Conservation (phyloP, 2,888 invertebrate species). For the Esperia sulphurella region DNA sequence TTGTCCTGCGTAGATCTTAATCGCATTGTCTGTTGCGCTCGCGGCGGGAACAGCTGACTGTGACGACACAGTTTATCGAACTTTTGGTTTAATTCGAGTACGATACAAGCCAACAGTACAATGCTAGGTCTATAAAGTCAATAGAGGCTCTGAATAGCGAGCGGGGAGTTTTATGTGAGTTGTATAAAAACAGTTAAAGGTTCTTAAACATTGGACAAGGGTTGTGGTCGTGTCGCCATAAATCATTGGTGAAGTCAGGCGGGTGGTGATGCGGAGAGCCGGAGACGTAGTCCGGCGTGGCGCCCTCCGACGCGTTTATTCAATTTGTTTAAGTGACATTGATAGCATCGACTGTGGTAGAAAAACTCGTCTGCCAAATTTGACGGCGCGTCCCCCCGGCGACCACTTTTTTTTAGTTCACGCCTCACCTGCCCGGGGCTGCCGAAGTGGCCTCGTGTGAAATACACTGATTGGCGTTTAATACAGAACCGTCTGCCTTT, state of each 20-base stretch:
- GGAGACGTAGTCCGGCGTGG: constrained; percentile 30
- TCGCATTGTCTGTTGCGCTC: constrained; percentile 79
- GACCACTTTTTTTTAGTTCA: constrained; percentile 62
- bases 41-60: constrained; percentile 75
- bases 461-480: constrained; percentile 67
- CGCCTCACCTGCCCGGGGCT: constrained; percentile 61
- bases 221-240: constrained; percentile 1
- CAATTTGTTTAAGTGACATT: constrained; percentile 79
- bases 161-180: constrained; percentile 5
- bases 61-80: constrained; percentile 66
- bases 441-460: constrained; percentile 50
- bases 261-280: constrained; percentile 28
- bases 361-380: constrained; percentile 70
- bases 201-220: constrained; percentile 1
- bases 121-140: constrained; percentile 4
- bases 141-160: constrained; percentile 1
- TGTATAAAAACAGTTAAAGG: constrained; percentile 11
- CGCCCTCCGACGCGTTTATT: constrained; percentile 68
- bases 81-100: constrained; percentile 55
- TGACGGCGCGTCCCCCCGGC: constrained; percentile 53
- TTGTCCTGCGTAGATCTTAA: constrained; percentile 81
- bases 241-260: constrained; percentile 7
- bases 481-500: constrained; percentile 47
- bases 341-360: constrained; percentile 68
- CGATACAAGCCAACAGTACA: constrained; percentile 19